Evolutionary conservation across 2,888 invertebrate species (phyloP).

Genomic region (Heliconius sara): DNA sequence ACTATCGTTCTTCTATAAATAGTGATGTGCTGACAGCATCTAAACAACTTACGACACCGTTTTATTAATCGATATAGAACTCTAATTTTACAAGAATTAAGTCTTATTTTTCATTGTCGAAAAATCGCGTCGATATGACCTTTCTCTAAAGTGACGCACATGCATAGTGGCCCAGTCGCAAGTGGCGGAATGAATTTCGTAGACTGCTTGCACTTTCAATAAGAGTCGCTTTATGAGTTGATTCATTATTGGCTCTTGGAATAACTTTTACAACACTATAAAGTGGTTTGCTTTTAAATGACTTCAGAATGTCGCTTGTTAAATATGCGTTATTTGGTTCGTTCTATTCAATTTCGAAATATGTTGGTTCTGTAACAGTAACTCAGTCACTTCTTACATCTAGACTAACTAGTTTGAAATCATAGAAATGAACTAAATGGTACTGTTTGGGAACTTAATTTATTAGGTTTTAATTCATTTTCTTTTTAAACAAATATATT

Average conservation of each 20-base stretch:
- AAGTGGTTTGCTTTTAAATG: constrained; percentile 38
- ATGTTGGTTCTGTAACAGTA: background rate
- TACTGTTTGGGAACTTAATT: background rate
- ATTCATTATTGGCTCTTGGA: constrained; percentile 59
- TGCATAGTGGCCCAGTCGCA: constrained; percentile 73
- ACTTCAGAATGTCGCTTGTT: constrained; percentile 11
- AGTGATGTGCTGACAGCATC: constrained; percentile 54
- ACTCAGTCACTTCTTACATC: background rate
- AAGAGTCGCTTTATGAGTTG: constrained; percentile 63
- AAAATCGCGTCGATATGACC: constrained; percentile 37
- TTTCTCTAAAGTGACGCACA: constrained; percentile 46
- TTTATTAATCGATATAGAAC: constrained; percentile 50
- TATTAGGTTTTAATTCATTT: background rate
- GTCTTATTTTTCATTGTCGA: constrained; percentile 49
- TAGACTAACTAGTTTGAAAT: background rate
- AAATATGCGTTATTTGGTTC: background rate
- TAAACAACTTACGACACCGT: constrained; percentile 51
- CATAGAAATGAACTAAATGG: background rate
- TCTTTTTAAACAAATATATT: background rate
- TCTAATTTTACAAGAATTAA: constrained; percentile 44
- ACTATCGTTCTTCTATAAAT: constrained; percentile 75
- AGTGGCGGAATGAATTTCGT: constrained; percentile 73
- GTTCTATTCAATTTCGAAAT: background rate
- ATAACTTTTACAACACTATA: constrained; percentile 55
- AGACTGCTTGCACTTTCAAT: constrained; percentile 79